Percentiles rank a stretch among this genome's conserved stretches.
phyloP scores from a whole-genome alignment of 2,888 invertebrate genomes.

The Deladenus siricidicola region DNA sequence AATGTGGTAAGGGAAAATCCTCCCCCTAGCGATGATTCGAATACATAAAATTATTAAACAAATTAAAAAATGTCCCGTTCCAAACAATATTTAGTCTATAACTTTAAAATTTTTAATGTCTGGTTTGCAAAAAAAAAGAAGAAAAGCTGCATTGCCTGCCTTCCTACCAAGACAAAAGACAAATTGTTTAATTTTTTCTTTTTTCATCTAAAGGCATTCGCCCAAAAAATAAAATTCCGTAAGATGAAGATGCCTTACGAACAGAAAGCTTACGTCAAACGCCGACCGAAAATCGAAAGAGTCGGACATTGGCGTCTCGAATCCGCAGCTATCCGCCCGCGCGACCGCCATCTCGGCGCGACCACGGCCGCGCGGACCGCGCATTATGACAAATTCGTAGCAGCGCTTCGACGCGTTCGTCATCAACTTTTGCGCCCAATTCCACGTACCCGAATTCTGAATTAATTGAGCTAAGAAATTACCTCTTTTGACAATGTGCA shows the following conservation, averaged over 20 bases:
- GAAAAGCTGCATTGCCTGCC: no score
- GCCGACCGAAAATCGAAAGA: background rate
- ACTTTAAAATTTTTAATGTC: background rate
- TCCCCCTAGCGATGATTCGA: background rate
- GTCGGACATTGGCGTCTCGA: slow-evolving; percentile 83
- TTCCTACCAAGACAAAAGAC: no score
- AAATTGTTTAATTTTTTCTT: no score
- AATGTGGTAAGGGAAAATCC: no score
- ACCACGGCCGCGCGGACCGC: slow-evolving; percentile 80
- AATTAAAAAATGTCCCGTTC: background rate
- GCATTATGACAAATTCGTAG: slow-evolving; percentile 95
- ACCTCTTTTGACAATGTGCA: background rate
- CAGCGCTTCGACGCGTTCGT: slow-evolving; percentile 60
- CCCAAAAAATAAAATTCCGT: no score
- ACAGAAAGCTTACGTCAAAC: background rate
- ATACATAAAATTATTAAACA: background rate
- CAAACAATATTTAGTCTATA: background rate
- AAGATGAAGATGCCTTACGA: no score
- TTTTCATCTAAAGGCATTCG: no score
- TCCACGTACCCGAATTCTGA: slow-evolving; percentile 51
- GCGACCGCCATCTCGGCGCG: slow-evolving; percentile 86
- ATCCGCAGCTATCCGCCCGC: slow-evolving; percentile 66
- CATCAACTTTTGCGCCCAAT: slow-evolving; percentile 52
- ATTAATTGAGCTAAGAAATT: no score
- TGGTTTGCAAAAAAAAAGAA: no score